Conservation (phyloP, 2,797 vertebrate genomes). For the Typhlichthys subterraneus region DNA sequence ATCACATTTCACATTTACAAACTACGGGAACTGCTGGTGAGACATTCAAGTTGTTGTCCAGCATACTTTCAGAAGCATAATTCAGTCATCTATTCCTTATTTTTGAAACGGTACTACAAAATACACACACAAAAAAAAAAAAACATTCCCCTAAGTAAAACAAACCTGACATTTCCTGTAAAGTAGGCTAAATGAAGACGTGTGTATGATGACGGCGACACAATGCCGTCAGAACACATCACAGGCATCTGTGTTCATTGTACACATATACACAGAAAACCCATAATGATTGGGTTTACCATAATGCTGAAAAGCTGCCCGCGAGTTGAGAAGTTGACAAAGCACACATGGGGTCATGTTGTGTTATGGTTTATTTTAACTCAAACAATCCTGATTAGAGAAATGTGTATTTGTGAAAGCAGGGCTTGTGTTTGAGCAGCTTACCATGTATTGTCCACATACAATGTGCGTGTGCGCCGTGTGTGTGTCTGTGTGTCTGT, state of each 20-base stretch:
- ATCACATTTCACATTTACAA: background rate
- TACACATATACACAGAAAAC: conserved; percentile 42
- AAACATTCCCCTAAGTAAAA: conserved; percentile 52
- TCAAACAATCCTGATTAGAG: conserved; percentile 23
- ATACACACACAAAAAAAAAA: background rate
- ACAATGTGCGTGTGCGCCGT: conserved; percentile 14
- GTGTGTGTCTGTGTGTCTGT: conserved; percentile 9
- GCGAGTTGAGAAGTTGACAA: conserved; percentile 53
- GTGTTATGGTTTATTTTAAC: conserved; percentile 17
- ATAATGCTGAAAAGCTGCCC: conserved; percentile 30
- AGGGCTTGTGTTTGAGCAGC: background rate
- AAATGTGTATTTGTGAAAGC: conserved; percentile 17
- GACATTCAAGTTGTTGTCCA: conserved; percentile 42
- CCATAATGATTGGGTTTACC: conserved; percentile 56
- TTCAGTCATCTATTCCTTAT: conserved; percentile 50
- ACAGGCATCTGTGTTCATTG: conserved; percentile 40
- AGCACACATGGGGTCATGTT: conserved; percentile 18
- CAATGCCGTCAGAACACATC: conserved; percentile 43
- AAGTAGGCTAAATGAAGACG: conserved; percentile 49
- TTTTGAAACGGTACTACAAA: background rate
- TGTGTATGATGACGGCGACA: conserved; percentile 56
- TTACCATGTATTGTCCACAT: too few relatives aligned
- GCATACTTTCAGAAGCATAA: conserved; percentile 5
- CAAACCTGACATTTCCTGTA: conserved; percentile 60
- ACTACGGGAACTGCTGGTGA: conserved; percentile 29